Base-by-base conservation (phyloP, 2,888 invertebrate species). In the Amphipyra berbera region DNA sequence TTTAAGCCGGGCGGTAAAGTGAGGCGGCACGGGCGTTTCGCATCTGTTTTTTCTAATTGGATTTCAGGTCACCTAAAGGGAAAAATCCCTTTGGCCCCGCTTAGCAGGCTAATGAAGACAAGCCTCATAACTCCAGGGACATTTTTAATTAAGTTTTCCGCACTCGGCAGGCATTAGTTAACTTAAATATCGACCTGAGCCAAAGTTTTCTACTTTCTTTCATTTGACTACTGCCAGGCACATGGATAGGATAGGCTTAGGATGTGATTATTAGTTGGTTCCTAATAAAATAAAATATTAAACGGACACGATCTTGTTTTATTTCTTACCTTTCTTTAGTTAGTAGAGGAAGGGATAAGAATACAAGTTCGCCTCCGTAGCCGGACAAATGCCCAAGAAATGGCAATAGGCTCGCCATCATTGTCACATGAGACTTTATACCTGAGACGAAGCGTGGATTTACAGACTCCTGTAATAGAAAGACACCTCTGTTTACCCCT, bases 81-180 rank as follows among this genome's bases (percentile, higher is more conserved):
- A 80, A 82, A 56, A 82, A 78, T 73, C 73, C 78, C 78, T 83
- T 83, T 77, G 82, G 78, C 73, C 74, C 70, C 80, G 79, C 76
- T 84, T 76, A 77, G 75, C 68, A 69, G 62, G 75, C 83, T 87
- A 86, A 87, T 85, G 78, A 78, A 82, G 81, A 81, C 80, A 80
- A 72, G 81, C 73, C 77, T 79, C 80, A 79, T 82, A 84, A 81
- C 80, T 81, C 67, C 61, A 44, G 70, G 68, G 81, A 76, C 78
- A 81, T 84, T 84, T 87, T 85, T 84, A 88, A 86, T 87, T 83
- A 84, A 86, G 78, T 77, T 82, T 81, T 81, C 70, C 67, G 65
- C 77, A 66, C 64, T 76, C 66, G 66, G 62, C 48, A 73, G 76
- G 74, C 70, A 79, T 78, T 82, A 73, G 65, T 67, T 71, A 58